These are phyloP conservation scores for Parthenolecanium corni DNA, from an alignment of 2,888 invertebrate species.

Conservation along the genomic window DNA sequence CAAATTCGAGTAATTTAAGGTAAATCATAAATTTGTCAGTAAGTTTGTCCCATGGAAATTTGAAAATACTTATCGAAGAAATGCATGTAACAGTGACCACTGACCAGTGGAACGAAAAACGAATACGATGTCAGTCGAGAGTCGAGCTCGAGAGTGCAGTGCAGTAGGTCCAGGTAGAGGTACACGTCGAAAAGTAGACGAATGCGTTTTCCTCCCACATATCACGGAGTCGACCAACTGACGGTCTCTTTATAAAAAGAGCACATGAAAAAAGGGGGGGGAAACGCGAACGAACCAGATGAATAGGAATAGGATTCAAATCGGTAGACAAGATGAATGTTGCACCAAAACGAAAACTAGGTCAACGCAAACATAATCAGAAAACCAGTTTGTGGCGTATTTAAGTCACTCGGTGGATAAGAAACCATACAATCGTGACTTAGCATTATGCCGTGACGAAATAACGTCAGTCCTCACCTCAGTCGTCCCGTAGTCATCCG, in stretches of 20 bases:
- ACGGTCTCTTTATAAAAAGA: no score
- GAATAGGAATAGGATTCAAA: conserved; percentile 6
- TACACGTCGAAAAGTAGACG: no score
- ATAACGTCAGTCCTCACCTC: conserved; percentile 14
- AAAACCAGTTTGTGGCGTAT: conserved; percentile 21
- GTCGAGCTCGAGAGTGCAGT: no score
- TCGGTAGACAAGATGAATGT: conserved; percentile 15
- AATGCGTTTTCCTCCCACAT: conserved; percentile 3
- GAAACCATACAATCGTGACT: conserved; percentile 15
- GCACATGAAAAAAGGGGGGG: no score
- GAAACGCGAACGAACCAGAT: neutral
- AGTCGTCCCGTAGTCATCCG: neutral
- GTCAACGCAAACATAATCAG: conserved; percentile 20
- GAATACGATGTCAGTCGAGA: no score
- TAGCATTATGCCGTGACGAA: conserved; percentile 23
- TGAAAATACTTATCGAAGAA: no score
- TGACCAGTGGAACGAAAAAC: no score
- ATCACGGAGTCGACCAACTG: neutral
- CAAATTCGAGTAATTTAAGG: no score
- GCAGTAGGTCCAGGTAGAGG: no score
- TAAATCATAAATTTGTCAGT: no score
- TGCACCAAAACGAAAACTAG: conserved; percentile 25
- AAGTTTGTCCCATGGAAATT: no score
- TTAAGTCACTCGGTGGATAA: conserved; percentile 22
- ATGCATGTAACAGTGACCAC: no score